Evolutionary conservation across 2,888 invertebrate species (phyloP), one percentile per base, ranked within the genome.

Genomic region (Hypselothyrea guttata): DNA sequence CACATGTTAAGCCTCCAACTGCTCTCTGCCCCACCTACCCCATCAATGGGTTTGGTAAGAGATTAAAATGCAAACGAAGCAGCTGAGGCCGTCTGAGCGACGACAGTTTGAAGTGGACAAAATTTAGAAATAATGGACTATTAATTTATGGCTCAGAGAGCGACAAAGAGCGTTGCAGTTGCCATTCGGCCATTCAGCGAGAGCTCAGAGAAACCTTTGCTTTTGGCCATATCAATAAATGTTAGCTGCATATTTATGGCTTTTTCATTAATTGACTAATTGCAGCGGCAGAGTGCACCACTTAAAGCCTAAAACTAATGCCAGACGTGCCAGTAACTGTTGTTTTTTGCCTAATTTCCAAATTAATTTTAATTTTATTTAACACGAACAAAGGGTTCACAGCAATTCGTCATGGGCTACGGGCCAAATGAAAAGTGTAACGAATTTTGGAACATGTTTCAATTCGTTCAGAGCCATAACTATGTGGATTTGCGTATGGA

Each of bases 51-150:
- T 5, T 16, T 38, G 22, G 27, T 16, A 49, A 65, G 57, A 73
- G 86, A 86, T 87, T 78, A 82, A 86, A 84, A 84, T 87, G 76
- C 74, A 84, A 86, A 83, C 86, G 73, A 79, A 78, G 71, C 71
- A 53, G 70, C 47, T 60, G 27, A 49, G 54, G 72, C 59, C 76
- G 62, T 71, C 78, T 74, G 49, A 64, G 58, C 84, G 84, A 74
- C 84, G 86, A 86, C 84, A 84, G 78, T 65, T 81, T 85, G 65
- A 71, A 81, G 79, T 76, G 82, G 69, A 77, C 82, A 84, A 86
- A 82, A 74, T 81, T 85, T 77, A 67, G 75, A 81, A 84, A 86
- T 83, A 86, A 83, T 86, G 81, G 85, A 71, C 85, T 79, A 75
- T 84, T 86, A 86, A 86, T 83, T 83, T 83, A 83, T 78, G 62